A percentile compares a stretch with the other conserved stretches of the same genome.
phyloP scores from a whole-genome alignment of 2,113 vertebrate genomes.

The Xiphorhynchus elegans region DNA sequence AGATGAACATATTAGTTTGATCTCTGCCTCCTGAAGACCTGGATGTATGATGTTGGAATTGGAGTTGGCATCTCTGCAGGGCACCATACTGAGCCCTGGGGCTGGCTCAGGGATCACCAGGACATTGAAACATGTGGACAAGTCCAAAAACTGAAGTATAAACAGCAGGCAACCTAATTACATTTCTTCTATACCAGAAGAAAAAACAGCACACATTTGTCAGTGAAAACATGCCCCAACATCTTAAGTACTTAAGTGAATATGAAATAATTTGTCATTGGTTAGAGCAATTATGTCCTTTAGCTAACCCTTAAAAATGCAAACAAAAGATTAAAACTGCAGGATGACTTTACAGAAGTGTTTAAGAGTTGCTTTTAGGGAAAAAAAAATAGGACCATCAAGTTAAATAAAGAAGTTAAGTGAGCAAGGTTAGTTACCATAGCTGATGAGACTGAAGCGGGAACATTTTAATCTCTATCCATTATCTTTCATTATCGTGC shows the following conservation, averaged over 20 bases:
- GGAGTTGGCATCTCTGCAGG: neutral
- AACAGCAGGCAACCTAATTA: neutral
- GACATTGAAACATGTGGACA: neutral
- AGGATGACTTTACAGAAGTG: neutral
- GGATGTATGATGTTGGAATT: neutral
- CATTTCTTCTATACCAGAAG: neutral
- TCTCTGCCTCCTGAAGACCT: neutral
- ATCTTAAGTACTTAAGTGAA: neutral
- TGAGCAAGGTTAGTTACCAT: fast-evolving
- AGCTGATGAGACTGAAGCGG: neutral
- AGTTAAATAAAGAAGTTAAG: neutral
- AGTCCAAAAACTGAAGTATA: neutral
- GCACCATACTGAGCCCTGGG: neutral
- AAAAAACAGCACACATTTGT: neutral
- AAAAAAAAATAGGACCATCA: neutral
- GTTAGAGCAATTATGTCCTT: neutral
- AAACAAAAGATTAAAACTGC: neutral
- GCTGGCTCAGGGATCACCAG: neutral
- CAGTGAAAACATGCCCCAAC: neutral
- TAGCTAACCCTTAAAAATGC: neutral
- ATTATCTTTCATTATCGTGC: neutral
- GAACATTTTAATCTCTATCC: neutral
- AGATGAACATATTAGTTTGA: neutral
- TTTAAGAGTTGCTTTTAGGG: neutral
- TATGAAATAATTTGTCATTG: neutral